phyloP scores from a whole-genome alignment of 2,888 invertebrate species.

The Campoletis raptor region DNA sequence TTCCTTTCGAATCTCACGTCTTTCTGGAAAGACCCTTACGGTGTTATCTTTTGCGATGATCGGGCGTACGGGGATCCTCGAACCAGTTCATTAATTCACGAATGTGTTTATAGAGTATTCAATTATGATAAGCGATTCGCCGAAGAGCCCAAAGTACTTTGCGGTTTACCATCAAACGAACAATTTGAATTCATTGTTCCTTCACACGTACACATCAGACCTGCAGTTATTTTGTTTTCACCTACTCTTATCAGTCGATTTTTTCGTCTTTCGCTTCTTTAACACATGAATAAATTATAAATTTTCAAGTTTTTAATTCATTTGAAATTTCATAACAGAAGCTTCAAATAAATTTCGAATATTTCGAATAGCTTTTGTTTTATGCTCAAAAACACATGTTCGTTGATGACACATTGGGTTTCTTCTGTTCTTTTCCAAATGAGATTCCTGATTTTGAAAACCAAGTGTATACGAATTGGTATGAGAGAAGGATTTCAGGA shows the following conservation, averaged over 20 bases:
- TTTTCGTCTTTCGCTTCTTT: neutral
- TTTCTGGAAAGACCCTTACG: neutral
- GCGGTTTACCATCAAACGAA: constrained; percentile 33
- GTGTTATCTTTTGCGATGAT: neutral
- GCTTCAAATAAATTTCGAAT: too few species aligned
- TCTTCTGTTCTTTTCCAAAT: too few species aligned
- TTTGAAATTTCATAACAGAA: too few species aligned
- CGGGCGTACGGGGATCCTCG: constrained; percentile 5
- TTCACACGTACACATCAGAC: neutral
- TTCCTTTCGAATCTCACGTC: constrained; percentile 2
- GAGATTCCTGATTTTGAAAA: too few species aligned
- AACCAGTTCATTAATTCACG: constrained; percentile 69
- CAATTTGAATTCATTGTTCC: constrained; percentile 11
- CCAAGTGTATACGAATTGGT: too few species aligned
- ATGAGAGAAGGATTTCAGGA: too few species aligned
- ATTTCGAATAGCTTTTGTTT: too few species aligned
- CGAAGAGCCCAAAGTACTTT: constrained; percentile 56
- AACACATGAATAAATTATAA: neutral
- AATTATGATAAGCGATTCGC: constrained; percentile 71
- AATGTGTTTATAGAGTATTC: constrained; percentile 71
- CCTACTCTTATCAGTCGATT: neutral
- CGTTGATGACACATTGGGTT: too few species aligned
- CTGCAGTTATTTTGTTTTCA: neutral
- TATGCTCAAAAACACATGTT: too few species aligned
- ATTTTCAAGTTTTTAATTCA: neutral